These are phyloP conservation scores for Cavia porcellus DNA, from an alignment of 2,113 vertebrate genomes.

Conservation along the genomic window DNA sequence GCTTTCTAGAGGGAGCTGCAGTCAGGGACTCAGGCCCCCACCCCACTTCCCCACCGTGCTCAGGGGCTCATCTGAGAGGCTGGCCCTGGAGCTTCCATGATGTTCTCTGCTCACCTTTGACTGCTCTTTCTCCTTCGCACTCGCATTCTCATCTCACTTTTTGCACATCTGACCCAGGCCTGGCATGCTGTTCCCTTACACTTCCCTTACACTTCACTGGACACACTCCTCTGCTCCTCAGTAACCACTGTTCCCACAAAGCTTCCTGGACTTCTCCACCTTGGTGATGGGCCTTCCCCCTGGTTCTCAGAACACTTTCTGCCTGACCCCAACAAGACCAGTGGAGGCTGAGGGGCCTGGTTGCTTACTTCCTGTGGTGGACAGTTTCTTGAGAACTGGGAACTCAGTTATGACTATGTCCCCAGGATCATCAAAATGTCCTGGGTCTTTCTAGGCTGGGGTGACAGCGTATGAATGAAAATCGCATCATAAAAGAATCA, in stretches of 20 bases:
- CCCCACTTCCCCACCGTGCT: fast-evolving
- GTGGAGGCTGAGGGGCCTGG: not conserved
- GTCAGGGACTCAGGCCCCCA: no score
- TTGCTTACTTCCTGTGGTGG: not conserved
- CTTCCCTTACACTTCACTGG: not conserved
- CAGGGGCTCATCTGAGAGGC: not conserved
- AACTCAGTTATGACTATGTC: not conserved
- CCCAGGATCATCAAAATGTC: not conserved
- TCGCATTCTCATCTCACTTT: not conserved
- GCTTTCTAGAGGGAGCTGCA: not conserved
- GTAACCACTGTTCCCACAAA: not conserved
- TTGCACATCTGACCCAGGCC: no score
- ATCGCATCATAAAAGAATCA: not conserved
- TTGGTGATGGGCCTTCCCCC: not conserved
- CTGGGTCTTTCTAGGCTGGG: not conserved
- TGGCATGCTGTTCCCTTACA: not conserved
- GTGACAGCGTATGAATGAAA: not conserved
- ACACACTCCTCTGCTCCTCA: not conserved
- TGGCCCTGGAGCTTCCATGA: not conserved
- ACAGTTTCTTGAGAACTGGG: not conserved
- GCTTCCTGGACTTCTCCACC: not conserved
- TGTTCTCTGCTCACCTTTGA: not conserved
- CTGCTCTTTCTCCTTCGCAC: not conserved
- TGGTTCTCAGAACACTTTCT: not conserved
- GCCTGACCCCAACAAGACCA: not conserved